Percentiles rank a stretch among this genome's conserved stretches.
phyloP scores from a whole-genome alignment of 2,888 invertebrate genomes.

The Sminthurides aquaticus region DNA sequence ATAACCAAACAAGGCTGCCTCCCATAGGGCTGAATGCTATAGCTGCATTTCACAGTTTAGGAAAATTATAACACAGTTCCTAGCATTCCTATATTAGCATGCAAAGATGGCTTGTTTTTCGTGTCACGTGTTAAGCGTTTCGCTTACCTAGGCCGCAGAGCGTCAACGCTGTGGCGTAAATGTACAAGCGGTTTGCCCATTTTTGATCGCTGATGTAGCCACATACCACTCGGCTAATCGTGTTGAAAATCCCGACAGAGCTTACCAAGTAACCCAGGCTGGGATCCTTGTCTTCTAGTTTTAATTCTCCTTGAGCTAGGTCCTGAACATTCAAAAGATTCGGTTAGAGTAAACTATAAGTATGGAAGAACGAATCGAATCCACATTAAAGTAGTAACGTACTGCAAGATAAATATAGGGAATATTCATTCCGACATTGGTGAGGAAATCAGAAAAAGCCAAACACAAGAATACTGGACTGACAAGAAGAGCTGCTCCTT shows the following conservation, averaged over 20 bases:
- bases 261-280: background rate
- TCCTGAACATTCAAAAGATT: background rate
- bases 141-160: slow-evolving; percentile 6
- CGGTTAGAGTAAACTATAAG: no score
- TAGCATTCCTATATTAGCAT: no score
- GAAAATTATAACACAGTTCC: background rate
- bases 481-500: slow-evolving; percentile 65
- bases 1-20: background rate
- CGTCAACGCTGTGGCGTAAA: background rate
- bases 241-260: background rate
- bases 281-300: background rate
- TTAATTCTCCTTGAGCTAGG: background rate
- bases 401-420: background rate
- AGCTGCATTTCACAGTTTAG: background rate
- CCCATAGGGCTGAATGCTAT: background rate
- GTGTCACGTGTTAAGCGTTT: no score
- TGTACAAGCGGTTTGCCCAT: slow-evolving; percentile 3
- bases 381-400: background rate
- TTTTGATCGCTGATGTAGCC: slow-evolving; percentile 9
- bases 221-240: slow-evolving; percentile 4
- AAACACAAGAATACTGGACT: background rate
- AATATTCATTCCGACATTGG: background rate
- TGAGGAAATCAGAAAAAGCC: background rate
- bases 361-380: no score
- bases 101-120: no score